These are phyloP conservation scores for Rostratula benghalensis DNA, from an alignment of 2,113 vertebrate species.

Conservation along the genomic window DNA sequence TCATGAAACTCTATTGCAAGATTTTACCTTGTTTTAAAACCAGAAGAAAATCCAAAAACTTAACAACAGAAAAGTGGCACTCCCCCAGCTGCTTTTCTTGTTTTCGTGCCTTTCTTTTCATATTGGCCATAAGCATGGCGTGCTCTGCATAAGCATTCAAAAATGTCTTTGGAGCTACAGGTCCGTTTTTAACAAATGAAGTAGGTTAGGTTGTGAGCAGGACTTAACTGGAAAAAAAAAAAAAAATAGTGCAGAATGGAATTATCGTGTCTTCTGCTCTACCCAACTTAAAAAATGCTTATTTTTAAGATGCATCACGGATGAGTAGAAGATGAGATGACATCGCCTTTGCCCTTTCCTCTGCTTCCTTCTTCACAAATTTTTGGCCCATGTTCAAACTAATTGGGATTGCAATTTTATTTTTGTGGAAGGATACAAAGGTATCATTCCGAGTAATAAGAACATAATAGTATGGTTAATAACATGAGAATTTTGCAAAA, in stretches of 20 bases:
- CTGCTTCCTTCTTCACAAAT: not conserved
- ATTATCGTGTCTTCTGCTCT: not conserved
- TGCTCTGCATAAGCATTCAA: not conserved
- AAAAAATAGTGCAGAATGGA: not conserved
- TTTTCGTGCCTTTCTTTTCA: not conserved
- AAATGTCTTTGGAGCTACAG: not conserved
- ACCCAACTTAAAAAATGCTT: not conserved
- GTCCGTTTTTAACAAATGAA: not conserved
- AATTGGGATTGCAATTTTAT: not conserved
- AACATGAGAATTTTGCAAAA: not conserved
- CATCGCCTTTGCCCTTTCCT: not conserved
- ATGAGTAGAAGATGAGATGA: not conserved
- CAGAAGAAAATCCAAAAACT: not conserved
- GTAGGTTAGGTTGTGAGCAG: not conserved
- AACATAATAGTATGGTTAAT: not conserved
- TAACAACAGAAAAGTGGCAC: fast-evolving
- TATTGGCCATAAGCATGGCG: not conserved
- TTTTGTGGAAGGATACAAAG: not conserved
- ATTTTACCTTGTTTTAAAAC: not conserved
- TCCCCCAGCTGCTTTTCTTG: not conserved
- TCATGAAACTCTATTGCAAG: not conserved
- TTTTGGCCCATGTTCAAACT: not conserved
- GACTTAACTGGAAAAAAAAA: not conserved
- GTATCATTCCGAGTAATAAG: not conserved
- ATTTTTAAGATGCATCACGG: not conserved